Percentiles rank a stretch among this genome's conserved stretches.
Evolutionary conservation across 2,113 vertebrate genomes (phyloP).

Genomic region (Petaurus breviceps): DNA sequence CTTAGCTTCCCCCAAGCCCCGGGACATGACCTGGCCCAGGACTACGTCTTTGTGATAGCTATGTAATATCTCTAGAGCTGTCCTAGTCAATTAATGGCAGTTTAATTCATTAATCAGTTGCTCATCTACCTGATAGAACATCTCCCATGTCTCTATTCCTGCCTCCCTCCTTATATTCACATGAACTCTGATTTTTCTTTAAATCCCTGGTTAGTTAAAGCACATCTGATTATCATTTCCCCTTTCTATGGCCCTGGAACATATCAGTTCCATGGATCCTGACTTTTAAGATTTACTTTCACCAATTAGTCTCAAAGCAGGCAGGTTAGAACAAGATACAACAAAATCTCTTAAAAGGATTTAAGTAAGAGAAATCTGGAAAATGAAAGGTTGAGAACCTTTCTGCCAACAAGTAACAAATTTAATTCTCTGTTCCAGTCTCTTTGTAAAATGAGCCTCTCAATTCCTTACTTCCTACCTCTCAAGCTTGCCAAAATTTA

Average conservation of each 20-base stretch:
- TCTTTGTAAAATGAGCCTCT: conserved; percentile 10
- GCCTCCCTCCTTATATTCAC: neutral
- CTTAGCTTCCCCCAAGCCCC: neutral
- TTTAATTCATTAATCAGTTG: neutral
- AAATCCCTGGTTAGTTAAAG: neutral
- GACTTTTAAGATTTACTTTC: neutral
- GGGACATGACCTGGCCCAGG: neutral
- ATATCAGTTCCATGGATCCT: neutral
- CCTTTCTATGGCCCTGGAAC: neutral
- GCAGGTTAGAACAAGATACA: neutral
- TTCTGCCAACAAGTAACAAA: neutral
- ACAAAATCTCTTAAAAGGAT: neutral
- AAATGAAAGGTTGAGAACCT: neutral
- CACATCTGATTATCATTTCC: neutral
- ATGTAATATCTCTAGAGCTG: neutral
- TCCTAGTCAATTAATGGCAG: neutral
- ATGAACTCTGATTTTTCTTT: neutral
- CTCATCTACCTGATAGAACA: neutral
- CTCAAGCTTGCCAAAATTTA: neutral
- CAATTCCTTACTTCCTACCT: neutral
- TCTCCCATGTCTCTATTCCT: neutral
- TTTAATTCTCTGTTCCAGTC: neutral
- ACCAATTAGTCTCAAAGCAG: neutral
- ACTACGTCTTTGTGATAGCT: neutral
- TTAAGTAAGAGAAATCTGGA: neutral